These are phyloP conservation scores for Drosophila greeni DNA, from an alignment of 2,888 invertebrate genomes.

Conservation along the genomic window DNA sequence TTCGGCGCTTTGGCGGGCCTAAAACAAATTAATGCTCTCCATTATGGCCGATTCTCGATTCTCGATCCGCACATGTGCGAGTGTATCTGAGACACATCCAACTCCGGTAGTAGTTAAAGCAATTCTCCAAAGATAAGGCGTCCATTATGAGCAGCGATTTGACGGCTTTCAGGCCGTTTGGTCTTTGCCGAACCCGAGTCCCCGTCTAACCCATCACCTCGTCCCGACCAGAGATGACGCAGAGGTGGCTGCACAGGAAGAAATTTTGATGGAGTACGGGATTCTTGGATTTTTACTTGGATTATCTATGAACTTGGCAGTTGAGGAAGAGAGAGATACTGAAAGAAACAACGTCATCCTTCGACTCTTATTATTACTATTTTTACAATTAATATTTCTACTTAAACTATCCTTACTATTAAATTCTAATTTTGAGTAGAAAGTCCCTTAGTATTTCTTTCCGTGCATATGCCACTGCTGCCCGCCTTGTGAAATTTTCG, in stretches of 20 bases:
- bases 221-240: conserved; percentile 50
- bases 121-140: conserved; percentile 74
- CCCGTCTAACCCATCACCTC: conserved; percentile 4
- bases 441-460: background rate
- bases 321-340: too few relatives aligned
- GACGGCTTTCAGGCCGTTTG: conserved; percentile 75
- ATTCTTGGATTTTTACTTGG: background rate
- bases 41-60: conserved; percentile 43
- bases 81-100: conserved; percentile 58
- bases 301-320: background rate
- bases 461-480: conserved; percentile 30
- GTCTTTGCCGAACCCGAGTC: conserved; percentile 66
- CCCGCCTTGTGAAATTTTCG: conserved; percentile 68
- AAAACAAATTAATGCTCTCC: conserved; percentile 70
- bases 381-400: background rate
- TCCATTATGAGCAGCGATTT: conserved; percentile 78
- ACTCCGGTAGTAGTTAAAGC: conserved; percentile 77
- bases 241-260: conserved; percentile 19
- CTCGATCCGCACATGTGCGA: conserved; percentile 25
- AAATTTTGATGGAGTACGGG: background rate
- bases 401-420: background rate
- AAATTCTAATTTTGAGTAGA: background rate
- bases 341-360: too few relatives aligned
- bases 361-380: too few relatives aligned
- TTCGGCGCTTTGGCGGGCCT: conserved; percentile 51